These are phyloP conservation scores for Scaptomyza polygonia DNA, from an alignment of 2,888 invertebrate genomes.

Conservation along the genomic window DNA sequence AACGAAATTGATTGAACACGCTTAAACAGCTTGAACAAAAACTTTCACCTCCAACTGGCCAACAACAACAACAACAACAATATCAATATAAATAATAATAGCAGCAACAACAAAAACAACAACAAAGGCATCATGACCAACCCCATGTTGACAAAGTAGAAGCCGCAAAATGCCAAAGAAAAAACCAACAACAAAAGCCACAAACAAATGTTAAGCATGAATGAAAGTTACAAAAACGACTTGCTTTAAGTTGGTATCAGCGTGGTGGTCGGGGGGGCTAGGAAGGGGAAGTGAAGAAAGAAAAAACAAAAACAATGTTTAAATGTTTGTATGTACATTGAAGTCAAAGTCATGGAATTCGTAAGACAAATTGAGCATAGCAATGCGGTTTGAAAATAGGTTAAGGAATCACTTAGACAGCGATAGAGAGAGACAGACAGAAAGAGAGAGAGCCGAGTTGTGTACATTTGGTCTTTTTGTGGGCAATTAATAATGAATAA, in stretches of 20 bases:
- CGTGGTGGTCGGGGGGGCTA: too few species aligned
- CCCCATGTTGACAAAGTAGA: constrained; percentile 63
- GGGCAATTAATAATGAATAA: constrained; percentile 61
- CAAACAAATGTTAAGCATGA: constrained; percentile 59
- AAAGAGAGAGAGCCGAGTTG: not conserved
- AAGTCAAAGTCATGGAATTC: constrained; percentile 52
- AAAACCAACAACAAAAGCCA: constrained; percentile 31
- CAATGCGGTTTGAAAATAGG: constrained; percentile 48
- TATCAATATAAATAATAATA: too few species aligned
- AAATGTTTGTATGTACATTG: not conserved
- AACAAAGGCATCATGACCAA: constrained; percentile 26
- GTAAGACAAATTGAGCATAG: constrained; percentile 42
- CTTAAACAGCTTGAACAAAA: constrained; percentile 60
- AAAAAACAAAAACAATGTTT: not conserved
- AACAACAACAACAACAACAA: constrained; percentile 36
- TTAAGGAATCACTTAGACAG: constrained; percentile 33
- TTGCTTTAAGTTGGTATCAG: constrained; percentile 38
- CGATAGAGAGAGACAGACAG: not conserved
- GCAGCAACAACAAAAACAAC: constrained; percentile 21
- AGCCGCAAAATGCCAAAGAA: constrained; percentile 65
- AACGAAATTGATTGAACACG: constrained; percentile 61
- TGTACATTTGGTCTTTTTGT: constrained; percentile 38
- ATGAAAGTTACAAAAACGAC: constrained; percentile 78
- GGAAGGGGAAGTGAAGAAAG: not conserved
- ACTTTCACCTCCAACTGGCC: constrained; percentile 75